phyloP scores from a whole-genome alignment of 2,888 invertebrate species.

The Oscheius onirici region DNA sequence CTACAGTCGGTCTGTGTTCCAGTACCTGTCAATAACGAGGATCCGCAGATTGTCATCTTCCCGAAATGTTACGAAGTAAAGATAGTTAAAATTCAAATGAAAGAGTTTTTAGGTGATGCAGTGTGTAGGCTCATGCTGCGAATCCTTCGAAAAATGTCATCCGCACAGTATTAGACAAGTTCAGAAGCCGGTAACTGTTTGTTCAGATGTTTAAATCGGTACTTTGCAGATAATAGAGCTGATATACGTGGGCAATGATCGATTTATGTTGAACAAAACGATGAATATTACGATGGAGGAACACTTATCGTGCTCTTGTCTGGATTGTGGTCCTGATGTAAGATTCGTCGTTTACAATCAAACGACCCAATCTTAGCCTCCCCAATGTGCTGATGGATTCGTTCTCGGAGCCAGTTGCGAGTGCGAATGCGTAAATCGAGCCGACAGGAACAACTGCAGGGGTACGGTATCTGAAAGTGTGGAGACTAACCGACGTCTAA shows the following conservation, averaged over 20 bases:
- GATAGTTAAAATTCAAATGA: background rate
- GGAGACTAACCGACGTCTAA: background rate
- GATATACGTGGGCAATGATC: conserved; percentile 48
- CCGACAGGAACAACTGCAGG: conserved; percentile 39
- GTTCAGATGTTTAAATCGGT: too few relatives aligned
- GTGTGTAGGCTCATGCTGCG: conserved; percentile 58
- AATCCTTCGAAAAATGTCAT: conserved; percentile 45
- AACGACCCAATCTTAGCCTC: conserved; percentile 30
- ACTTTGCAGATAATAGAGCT: conserved; percentile 44
- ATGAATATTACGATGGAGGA: conserved; percentile 57
- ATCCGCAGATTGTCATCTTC: conserved; percentile 43
- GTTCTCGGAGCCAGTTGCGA: conserved; percentile 40
- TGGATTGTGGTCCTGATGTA: conserved; percentile 48
- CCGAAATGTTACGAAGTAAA: conserved; percentile 48
- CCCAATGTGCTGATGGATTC: conserved; percentile 38
- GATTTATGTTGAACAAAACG: conserved; percentile 52
- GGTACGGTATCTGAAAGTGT: conserved; percentile 32
- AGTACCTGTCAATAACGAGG: conserved; percentile 39
- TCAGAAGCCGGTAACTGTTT: conserved; percentile 38
- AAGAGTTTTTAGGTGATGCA: conserved; percentile 43
- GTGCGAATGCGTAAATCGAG: conserved; percentile 47
- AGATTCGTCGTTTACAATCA: background rate
- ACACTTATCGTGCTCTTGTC: conserved; percentile 55
- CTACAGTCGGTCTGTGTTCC: conserved; percentile 52
- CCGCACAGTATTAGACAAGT: conserved; percentile 46